Evolutionary conservation across 2,888 invertebrate genomes (phyloP), one percentile per base, ranked within the genome.

Genomic region (Cylindroiulus punctatus): DNA sequence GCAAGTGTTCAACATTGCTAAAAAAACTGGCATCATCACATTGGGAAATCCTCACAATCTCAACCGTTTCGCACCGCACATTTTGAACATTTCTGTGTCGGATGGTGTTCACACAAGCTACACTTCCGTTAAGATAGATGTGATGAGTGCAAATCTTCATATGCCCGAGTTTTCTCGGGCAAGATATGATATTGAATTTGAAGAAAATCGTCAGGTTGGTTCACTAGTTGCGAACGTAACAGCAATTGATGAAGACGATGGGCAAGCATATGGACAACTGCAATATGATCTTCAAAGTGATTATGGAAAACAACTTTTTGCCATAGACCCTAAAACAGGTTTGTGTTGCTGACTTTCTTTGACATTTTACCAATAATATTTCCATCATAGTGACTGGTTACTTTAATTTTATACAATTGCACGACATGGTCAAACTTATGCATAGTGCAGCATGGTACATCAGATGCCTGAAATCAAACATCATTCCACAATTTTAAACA

Each of bases 31-130:
- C 8, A 91, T 95, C 30, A 94, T 96, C 85, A 93, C 93, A 0
- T 91, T 96, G 87, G 94, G 95, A 88, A 95, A 95, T 90, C 93
- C 95, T 90, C 94, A 95, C 88, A 94, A 94, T 90, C 94, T 95
- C 89, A 93, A 94, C 5, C 94, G 94, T 84, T 92, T 93, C 88
- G 93, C 93, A 85, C 92, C 93, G 86, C 94, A 94, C 89, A 91
- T 94, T 87, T 93, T 98, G 87, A 98, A 98, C 92, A 95, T 98
- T 47, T 98, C 98, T 0, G 98, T 97, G 65, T 96, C 96, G 86
- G 98, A 99, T 92, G 98, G 98, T 47, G 96, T 98, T 57, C 98
- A 97, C 92, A 97, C 97, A 10, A 95, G 94, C 88, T 98, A 96
- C 91, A 94, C 97, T 0, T 89, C 90, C 57, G 90, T 92, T 12